Percentiles rank a stretch among this genome's conserved stretches.
Evolutionary conservation across 1,140 invertebrate genomes (phyloP).

Genomic region (Oedothorax gibbosus): DNA sequence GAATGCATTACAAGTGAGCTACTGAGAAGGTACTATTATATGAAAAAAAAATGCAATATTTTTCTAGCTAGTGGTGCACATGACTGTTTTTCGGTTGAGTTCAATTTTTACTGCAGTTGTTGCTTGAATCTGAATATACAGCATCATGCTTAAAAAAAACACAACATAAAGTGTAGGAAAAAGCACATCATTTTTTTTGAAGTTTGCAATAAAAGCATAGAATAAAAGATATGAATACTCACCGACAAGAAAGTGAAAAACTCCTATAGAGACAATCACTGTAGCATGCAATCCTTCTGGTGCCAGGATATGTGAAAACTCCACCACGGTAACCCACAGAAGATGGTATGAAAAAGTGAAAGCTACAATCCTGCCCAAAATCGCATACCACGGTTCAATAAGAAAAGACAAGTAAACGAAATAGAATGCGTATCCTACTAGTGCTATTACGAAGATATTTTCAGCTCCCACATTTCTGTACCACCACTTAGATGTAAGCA

Average conservation of each 20-base stretch:
- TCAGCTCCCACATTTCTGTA: not conserved
- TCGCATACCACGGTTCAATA: not conserved
- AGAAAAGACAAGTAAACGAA: conserved; percentile 15
- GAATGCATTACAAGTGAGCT: no score
- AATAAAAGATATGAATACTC: not conserved
- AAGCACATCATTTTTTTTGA: not conserved
- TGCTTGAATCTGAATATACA: not conserved
- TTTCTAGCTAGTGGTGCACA: no score
- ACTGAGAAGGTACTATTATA: no score
- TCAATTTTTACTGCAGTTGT: not conserved
- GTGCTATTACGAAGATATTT: conserved; percentile 11
- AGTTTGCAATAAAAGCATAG: not conserved
- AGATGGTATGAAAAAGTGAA: conserved; percentile 16
- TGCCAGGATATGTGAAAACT: not conserved
- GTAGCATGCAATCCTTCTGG: conserved; percentile 10
- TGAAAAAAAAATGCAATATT: no score
- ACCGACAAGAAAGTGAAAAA: conserved; percentile 29
- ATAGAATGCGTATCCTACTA: conserved; percentile 1
- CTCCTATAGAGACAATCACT: conserved; percentile 15
- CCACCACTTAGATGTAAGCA: conserved; percentile 23
- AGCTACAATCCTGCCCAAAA: not conserved
- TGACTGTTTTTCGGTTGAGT: not conserved
- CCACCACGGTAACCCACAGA: conserved; percentile 25
- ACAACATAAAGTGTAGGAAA: not conserved
- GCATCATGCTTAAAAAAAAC: not conserved